Conservation (phyloP, 2,888 invertebrate genomes). For the Linnaemya vulpina region DNA sequence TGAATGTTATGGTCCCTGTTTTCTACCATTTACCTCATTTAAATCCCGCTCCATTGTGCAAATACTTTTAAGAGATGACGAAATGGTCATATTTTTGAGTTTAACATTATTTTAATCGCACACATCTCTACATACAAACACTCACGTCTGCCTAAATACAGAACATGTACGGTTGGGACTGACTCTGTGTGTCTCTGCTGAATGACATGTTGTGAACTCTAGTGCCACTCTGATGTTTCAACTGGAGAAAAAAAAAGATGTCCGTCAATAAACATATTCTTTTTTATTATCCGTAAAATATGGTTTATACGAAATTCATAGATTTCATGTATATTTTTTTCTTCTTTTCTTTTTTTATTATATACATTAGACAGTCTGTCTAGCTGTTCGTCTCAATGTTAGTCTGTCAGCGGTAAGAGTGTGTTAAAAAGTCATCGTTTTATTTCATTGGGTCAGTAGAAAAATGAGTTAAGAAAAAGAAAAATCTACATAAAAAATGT, state of each 20-base stretch:
- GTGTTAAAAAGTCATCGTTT: slow-evolving; percentile 73
- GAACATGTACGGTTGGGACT: background rate
- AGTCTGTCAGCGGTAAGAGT: slow-evolving; percentile 57
- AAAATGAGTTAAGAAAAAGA: slow-evolving; percentile 17
- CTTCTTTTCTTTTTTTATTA: background rate
- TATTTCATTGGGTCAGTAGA: slow-evolving; percentile 80
- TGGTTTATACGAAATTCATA: slow-evolving; percentile 61
- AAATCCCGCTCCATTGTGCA: slow-evolving; percentile 24
- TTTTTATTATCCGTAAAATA: slow-evolving; percentile 55
- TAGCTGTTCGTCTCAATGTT: slow-evolving; percentile 33
- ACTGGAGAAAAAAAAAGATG: slow-evolving; percentile 26
- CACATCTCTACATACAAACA: background rate
- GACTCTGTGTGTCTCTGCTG: background rate
- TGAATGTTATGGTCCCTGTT: too few relatives aligned
- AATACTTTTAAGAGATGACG: slow-evolving; percentile 42
- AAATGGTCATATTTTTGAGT: slow-evolving; percentile 50
- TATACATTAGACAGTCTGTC: slow-evolving; percentile 19
- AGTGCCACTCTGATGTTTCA: slow-evolving; percentile 55
- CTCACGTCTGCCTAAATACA: background rate
- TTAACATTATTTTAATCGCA: slow-evolving; percentile 36
- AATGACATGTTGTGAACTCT: slow-evolving; percentile 69
- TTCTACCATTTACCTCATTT: background rate
- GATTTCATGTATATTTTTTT: slow-evolving; percentile 47
- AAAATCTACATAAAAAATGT: slow-evolving; percentile 42
- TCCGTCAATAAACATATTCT: slow-evolving; percentile 31